Evolutionary conservation across 1,140 invertebrate species (phyloP).

Genomic region (Globodera rostochiensis): DNA sequence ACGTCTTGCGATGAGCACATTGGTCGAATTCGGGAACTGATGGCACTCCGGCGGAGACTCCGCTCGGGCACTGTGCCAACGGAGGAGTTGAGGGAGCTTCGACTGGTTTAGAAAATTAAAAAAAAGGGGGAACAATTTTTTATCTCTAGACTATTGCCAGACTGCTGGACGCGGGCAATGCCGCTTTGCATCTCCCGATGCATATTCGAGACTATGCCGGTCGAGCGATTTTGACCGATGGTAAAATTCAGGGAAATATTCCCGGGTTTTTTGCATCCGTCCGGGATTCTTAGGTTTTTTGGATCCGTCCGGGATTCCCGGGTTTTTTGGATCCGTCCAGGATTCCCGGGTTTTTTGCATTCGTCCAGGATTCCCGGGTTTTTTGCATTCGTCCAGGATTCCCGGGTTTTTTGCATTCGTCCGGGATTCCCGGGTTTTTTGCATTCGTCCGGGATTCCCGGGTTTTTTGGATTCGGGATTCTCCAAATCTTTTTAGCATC

Average conservation of each 20-base stretch:
- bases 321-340: no score
- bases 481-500: neutral
- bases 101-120: slow-evolving; percentile 18
- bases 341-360: no score
- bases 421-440: no score
- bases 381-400: no score
- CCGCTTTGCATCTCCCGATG: slow-evolving; percentile 47
- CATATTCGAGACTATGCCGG: slow-evolving; percentile 51
- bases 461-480: no score
- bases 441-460: no score
- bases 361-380: no score
- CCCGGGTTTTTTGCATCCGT: no score
- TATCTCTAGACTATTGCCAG: slow-evolving; percentile 26
- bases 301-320: no score
- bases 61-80: slow-evolving; percentile 52
- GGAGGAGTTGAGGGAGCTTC: slow-evolving; percentile 48
- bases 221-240: slow-evolving; percentile 30
- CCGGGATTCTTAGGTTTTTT: no score
- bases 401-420: no score
- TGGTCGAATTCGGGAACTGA: slow-evolving; percentile 45
- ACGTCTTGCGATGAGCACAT: slow-evolving; percentile 11
- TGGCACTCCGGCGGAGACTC: slow-evolving; percentile 46
- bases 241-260: neutral
- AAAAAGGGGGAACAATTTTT: slow-evolving; percentile 6
- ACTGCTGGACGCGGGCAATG: slow-evolving; percentile 50